Conservation (phyloP, 2,113 vertebrate species). For the Campylomormyrus tamandua region DNA sequence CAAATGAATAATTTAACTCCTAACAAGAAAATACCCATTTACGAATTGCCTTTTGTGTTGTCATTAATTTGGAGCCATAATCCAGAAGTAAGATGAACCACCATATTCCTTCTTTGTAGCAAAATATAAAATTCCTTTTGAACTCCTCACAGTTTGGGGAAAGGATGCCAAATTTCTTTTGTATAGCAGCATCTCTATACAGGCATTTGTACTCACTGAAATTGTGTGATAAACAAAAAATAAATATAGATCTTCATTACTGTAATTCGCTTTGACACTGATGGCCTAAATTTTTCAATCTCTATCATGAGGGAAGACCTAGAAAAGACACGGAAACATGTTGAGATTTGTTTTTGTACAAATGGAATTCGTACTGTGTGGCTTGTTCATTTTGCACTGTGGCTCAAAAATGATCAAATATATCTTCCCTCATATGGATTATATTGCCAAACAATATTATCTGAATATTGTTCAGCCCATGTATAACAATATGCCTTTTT, state of each 20-base stretch:
- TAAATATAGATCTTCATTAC: slow-evolving; percentile 33
- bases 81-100: neutral
- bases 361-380: neutral
- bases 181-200: neutral
- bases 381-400: neutral
- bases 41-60: neutral
- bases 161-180: neutral
- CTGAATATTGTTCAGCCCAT: neutral
- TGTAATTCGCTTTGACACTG: slow-evolving; percentile 28
- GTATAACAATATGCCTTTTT: neutral
- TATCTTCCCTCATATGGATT: neutral
- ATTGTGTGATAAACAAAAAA: slow-evolving; percentile 47
- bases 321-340: neutral
- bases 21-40: slow-evolving; percentile 34
- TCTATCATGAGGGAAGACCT: neutral
- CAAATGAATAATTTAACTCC: slow-evolving; percentile 35
- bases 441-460: neutral
- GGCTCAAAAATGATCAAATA: neutral
- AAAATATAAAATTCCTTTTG: neutral
- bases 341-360: neutral
- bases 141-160: neutral
- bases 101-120: neutral
- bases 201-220: slow-evolving; percentile 24
- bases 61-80: slow-evolving; percentile 15
- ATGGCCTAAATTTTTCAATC: neutral